These are phyloP conservation scores for Eilema griseolum DNA, from an alignment of 2,888 invertebrate species.

Conservation along the genomic window DNA sequence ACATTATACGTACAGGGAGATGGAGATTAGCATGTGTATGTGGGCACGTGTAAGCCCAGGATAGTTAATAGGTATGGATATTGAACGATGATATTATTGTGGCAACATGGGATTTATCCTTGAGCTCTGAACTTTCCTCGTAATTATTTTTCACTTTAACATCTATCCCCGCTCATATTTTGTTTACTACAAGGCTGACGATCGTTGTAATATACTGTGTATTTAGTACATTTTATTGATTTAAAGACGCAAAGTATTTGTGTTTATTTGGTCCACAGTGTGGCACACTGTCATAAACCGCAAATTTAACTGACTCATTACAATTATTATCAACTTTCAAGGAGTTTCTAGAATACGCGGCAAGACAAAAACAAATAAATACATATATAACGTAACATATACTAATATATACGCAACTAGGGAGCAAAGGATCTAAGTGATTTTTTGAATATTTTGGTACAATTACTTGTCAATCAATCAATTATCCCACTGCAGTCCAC, in stretches of 20 bases:
- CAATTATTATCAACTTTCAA: conserved; percentile 8
- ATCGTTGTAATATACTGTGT: neutral
- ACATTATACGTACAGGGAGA: conserved; percentile 13
- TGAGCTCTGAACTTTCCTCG: conserved; percentile 17
- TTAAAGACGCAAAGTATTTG: neutral
- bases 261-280: conserved; percentile 6
- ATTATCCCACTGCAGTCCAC: too few species aligned
- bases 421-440: too few species aligned
- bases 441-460: too few species aligned
- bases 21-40: conserved; percentile 29
- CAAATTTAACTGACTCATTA: conserved; percentile 23
- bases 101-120: conserved; percentile 35
- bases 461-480: too few species aligned
- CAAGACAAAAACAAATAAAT: neutral
- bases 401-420: too few species aligned
- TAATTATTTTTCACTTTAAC: neutral
- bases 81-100: conserved; percentile 27
- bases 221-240: neutral
- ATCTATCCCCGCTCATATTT: conserved; percentile 8
- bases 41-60: conserved; percentile 57
- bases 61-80: conserved; percentile 49
- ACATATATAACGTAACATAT: neutral
- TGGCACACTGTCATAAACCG: conserved; percentile 9
- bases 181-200: neutral
- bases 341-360: conserved; percentile 8